Conservation (phyloP, 2,113 vertebrate species). For the Protobothrops flavoviridis region DNA sequence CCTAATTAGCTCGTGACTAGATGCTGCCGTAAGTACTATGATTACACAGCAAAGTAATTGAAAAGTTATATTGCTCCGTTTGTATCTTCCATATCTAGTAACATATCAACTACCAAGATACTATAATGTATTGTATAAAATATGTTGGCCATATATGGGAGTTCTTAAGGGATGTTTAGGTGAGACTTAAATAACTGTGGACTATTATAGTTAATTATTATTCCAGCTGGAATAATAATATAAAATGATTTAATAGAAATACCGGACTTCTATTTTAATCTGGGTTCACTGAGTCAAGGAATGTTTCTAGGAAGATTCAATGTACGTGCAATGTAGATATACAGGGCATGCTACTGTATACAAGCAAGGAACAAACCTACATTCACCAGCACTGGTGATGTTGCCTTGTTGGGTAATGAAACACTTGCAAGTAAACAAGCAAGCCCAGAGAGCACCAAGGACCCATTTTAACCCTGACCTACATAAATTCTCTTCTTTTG, state of each 20-base stretch:
- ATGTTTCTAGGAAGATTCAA: slow-evolving; percentile 54
- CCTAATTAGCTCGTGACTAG: slow-evolving; percentile 76
- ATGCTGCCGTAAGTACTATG: slow-evolving; percentile 52
- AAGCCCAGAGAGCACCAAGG: background rate
- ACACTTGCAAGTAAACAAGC: background rate
- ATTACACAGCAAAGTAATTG: slow-evolving; percentile 54
- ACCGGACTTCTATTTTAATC: slow-evolving; percentile 40
- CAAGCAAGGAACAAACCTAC: background rate
- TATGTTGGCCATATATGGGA: slow-evolving; percentile 37
- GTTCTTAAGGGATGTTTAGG: slow-evolving; percentile 51
- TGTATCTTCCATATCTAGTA: slow-evolving; percentile 70
- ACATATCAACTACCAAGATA: slow-evolving; percentile 66
- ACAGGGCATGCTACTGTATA: background rate
- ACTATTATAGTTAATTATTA: slow-evolving; percentile 54
- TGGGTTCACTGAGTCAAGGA: slow-evolving; percentile 48
- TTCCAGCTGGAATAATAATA: slow-evolving; percentile 54
- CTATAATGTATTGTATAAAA: slow-evolving; percentile 62
- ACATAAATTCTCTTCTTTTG: background rate
- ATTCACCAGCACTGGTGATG: background rate
- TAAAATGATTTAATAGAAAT: slow-evolving; percentile 40
- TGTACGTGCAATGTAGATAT: background rate
- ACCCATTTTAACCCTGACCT: background rate
- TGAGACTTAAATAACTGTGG: slow-evolving; percentile 35
- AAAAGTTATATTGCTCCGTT: slow-evolving; percentile 60
- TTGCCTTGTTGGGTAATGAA: background rate